A percentile compares a stretch with the other conserved stretches of the same genome.
Evolutionary conservation across 2,113 vertebrate genomes (phyloP).

Genomic region (Corydoras maculifer): DNA sequence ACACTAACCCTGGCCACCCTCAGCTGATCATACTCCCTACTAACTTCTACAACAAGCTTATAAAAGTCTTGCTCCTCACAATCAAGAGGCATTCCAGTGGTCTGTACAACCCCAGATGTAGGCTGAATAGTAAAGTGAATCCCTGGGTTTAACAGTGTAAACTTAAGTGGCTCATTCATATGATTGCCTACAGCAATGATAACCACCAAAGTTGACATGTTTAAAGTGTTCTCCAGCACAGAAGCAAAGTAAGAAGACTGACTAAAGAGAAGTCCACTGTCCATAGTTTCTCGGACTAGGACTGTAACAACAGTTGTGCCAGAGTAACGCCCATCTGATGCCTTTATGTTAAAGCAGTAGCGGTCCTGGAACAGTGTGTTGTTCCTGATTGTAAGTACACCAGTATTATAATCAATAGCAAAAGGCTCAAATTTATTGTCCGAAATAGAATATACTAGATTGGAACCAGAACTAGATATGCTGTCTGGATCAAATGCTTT

Average conservation of each 20-base stretch:
- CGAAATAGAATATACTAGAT: conserved; percentile 75
- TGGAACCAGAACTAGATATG: conserved; percentile 46
- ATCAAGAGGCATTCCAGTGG: conserved; percentile 83
- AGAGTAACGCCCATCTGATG: conserved; percentile 88
- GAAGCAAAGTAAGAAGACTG: conserved; percentile 75
- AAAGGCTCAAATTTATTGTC: conserved; percentile 80
- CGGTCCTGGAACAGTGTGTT: conserved; percentile 80
- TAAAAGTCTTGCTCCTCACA: conserved; percentile 83
- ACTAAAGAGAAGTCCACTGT: conserved; percentile 85
- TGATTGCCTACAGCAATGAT: conserved; percentile 82
- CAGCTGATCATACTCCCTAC: conserved; percentile 79
- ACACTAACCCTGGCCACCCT: conserved; percentile 83
- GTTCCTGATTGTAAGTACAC: conserved; percentile 80
- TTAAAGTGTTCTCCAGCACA: conserved; percentile 78
- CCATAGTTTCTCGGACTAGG: conserved; percentile 81
- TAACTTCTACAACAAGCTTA: conserved; percentile 88
- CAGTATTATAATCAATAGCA: conserved; percentile 75
- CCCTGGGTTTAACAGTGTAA: conserved; percentile 85
- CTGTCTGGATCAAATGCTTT: conserved; percentile 85
- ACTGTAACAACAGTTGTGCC: conserved; percentile 77
- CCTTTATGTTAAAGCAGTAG: conserved; percentile 81
- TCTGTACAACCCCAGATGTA: conserved; percentile 87
- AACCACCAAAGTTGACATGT: conserved; percentile 76
- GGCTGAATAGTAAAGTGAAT: conserved; percentile 81
- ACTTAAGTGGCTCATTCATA: conserved; percentile 90